Conservation (phyloP, 2,888 invertebrate species). For the Cephus runcator region DNA sequence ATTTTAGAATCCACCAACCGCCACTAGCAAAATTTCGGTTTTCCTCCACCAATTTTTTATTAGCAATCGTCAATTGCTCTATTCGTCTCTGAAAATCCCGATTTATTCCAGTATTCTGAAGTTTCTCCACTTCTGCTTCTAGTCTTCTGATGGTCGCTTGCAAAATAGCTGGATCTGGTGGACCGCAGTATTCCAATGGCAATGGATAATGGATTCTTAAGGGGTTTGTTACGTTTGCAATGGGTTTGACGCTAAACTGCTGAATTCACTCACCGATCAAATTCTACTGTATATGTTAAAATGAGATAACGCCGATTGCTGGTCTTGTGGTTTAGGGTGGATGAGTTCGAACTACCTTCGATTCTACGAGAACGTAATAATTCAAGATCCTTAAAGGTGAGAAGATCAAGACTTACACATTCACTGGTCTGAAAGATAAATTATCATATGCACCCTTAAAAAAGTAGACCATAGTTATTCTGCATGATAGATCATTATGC, state of each 20-base stretch:
- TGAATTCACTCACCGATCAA: slow-evolving; percentile 64
- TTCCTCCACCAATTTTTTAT: slow-evolving; percentile 45
- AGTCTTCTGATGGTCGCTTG: slow-evolving; percentile 67
- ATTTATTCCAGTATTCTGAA: slow-evolving; percentile 45
- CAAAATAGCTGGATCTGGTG: slow-evolving; percentile 67
- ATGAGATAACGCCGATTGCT: slow-evolving; percentile 68
- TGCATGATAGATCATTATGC: not conserved
- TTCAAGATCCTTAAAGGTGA: slow-evolving; percentile 69
- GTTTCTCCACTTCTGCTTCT: slow-evolving; percentile 64
- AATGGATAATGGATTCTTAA: slow-evolving; percentile 69
- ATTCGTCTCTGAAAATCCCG: slow-evolving; percentile 54
- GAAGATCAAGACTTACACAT: slow-evolving; percentile 67
- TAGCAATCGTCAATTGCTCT: slow-evolving; percentile 40
- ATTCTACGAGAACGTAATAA: slow-evolving; percentile 62
- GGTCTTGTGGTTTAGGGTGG: slow-evolving; percentile 39
- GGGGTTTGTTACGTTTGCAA: slow-evolving; percentile 31
- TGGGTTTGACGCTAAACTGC: slow-evolving; percentile 18
- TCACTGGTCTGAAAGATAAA: slow-evolving; percentile 65
- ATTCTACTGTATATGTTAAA: slow-evolving; percentile 69
- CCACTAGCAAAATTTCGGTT: slow-evolving; percentile 40
- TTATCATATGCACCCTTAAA: not conserved
- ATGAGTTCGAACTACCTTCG: slow-evolving; percentile 45
- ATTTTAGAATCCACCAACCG: slow-evolving; percentile 21
- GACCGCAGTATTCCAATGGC: slow-evolving; percentile 68
- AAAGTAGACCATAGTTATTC: not conserved